Conservation (phyloP, 2,113 vertebrate genomes). For the Eonycteris spelaea region DNA sequence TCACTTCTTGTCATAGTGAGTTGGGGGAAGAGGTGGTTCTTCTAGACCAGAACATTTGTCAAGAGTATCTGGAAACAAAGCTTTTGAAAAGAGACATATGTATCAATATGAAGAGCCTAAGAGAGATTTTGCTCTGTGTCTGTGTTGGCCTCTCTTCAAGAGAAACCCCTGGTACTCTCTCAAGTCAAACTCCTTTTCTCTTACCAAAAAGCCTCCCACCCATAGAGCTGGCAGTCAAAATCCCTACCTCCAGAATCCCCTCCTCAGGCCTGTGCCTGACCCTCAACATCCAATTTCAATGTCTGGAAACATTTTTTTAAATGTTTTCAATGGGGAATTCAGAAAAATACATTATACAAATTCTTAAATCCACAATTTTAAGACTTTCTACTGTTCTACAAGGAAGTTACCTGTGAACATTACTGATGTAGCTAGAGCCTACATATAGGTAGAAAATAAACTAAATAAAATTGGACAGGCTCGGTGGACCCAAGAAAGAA, state of each 20-base stretch:
- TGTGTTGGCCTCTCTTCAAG: background rate
- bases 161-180: background rate
- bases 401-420: background rate
- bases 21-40: background rate
- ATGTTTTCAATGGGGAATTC: background rate
- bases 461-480: background rate
- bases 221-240: background rate
- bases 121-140: background rate
- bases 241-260: background rate
- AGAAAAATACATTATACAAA: background rate
- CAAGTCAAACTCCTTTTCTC: background rate
- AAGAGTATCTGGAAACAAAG: background rate
- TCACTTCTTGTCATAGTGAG: background rate
- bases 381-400: background rate
- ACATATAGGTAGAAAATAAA: background rate
- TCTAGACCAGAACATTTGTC: background rate
- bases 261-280: background rate
- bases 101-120: background rate
- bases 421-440: background rate
- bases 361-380: background rate
- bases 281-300: background rate
- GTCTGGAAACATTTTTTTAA: background rate
- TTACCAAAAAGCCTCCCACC: too few species aligned
- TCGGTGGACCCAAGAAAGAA: background rate
- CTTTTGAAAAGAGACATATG: background rate